A percentile compares a stretch with the other conserved stretches of the same genome.
Conservation (phyloP, 1,140 invertebrate genomes). For the Trichonephila clavipes region DNA sequence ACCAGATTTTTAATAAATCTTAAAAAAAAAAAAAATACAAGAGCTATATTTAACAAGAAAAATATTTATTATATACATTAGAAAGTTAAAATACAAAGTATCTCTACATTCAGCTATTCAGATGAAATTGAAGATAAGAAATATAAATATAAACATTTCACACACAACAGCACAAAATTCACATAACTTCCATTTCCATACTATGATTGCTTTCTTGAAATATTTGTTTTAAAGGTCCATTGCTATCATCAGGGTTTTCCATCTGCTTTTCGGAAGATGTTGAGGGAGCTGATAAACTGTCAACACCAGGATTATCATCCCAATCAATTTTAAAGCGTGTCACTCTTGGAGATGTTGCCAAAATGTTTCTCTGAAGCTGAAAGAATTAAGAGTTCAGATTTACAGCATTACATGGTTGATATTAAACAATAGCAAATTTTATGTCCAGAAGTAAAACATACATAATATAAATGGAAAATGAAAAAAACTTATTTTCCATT, state of each 20-base stretch:
- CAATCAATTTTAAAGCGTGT: slow-evolving; percentile 99
- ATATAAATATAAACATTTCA: slow-evolving; percentile 23
- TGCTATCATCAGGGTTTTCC: slow-evolving; percentile 76
- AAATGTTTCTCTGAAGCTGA: slow-evolving; percentile 92
- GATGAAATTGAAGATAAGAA: neutral
- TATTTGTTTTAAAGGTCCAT: slow-evolving; percentile 77
- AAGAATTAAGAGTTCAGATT: slow-evolving; percentile 64
- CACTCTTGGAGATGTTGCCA: slow-evolving; percentile 95
- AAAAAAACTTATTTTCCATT: too few species aligned
- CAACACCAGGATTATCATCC: slow-evolving; percentile 86
- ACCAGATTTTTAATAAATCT: too few species aligned
- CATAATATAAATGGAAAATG: too few species aligned
- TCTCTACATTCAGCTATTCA: neutral
- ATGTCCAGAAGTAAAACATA: too few species aligned
- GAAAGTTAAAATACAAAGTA: slow-evolving; percentile 11
- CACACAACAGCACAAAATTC: slow-evolving; percentile 3
- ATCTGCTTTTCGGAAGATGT: slow-evolving; percentile 65
- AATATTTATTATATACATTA: slow-evolving; percentile 24
- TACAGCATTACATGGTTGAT: neutral
- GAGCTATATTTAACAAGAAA: neutral
- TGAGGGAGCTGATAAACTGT: slow-evolving; percentile 72
- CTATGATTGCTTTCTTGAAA: slow-evolving; percentile 77
- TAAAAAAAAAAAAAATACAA: neutral
- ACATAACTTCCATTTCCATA: slow-evolving; percentile 77
- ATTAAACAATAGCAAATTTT: too few species aligned